Evolutionary conservation across 2,113 vertebrate genomes (phyloP).

Genomic region (Penelope pileata): DNA sequence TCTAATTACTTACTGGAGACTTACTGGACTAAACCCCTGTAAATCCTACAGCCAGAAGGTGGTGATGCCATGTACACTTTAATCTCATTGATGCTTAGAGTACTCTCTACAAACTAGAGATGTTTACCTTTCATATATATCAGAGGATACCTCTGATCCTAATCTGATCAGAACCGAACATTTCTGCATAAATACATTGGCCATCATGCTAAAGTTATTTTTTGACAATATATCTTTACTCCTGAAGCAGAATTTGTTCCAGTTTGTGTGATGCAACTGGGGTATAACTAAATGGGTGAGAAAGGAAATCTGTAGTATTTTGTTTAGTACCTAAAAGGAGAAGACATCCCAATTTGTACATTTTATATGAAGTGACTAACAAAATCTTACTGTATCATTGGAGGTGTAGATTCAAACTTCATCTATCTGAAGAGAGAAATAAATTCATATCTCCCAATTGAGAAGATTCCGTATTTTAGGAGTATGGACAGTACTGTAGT

Average conservation of each 20-base stretch:
- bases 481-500: not conserved
- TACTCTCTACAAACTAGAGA: not conserved
- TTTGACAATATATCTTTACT: not conserved
- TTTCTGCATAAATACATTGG: not conserved
- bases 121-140: too few species aligned
- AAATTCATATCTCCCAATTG: not conserved
- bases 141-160: too few species aligned
- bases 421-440: not conserved
- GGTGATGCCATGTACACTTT: not conserved
- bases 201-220: not conserved
- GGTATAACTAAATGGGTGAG: not conserved
- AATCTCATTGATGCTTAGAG: not conserved
- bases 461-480: not conserved
- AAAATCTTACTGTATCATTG: not conserved
- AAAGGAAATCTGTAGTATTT: not conserved
- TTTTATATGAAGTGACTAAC: not conserved
- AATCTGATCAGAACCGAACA: not conserved
- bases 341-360: not conserved
- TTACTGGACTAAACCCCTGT: not conserved
- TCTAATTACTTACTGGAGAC: not conserved
- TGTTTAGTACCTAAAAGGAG: not conserved
- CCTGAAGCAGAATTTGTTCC: not conserved
- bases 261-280: not conserved
- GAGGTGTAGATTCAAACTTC: not conserved
- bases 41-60: not conserved